Percentiles rank a stretch among this genome's conserved stretches.
Evolutionary conservation across 2,888 invertebrate genomes (phyloP).

Genomic region (Lycaena phlaeas): DNA sequence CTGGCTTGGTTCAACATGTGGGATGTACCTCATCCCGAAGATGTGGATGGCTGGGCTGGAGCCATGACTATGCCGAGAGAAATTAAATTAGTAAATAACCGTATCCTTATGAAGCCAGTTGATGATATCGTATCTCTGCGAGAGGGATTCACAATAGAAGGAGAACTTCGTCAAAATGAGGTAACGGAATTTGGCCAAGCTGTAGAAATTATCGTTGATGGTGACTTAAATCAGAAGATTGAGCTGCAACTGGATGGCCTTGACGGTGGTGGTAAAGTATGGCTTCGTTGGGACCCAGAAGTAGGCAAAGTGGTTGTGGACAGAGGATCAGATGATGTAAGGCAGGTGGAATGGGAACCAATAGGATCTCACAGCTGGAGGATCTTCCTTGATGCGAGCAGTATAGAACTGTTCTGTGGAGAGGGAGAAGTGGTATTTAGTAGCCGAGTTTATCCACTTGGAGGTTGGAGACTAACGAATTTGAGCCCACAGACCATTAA

Average conservation of each 20-base stretch:
- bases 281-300: slow-evolving; percentile 39
- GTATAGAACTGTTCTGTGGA: slow-evolving; percentile 58
- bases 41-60: slow-evolving; percentile 58
- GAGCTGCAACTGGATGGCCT: slow-evolving; percentile 39
- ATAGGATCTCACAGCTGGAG: slow-evolving; percentile 36
- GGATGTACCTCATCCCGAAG: slow-evolving; percentile 48
- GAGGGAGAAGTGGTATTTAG: slow-evolving; percentile 63
- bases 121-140: slow-evolving; percentile 37
- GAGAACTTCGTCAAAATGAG: slow-evolving; percentile 26
- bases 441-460: slow-evolving; percentile 46
- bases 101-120: slow-evolving; percentile 48
- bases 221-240: slow-evolving; percentile 33
- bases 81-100: slow-evolving; percentile 34
- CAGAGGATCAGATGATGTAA: slow-evolving; percentile 39
- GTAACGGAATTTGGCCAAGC: slow-evolving; percentile 36
- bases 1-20: slow-evolving; percentile 63
- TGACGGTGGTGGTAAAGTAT: slow-evolving; percentile 36
- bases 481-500: slow-evolving; percentile 35
- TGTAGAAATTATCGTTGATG: slow-evolving; percentile 40
- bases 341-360: slow-evolving; percentile 54
- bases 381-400: slow-evolving; percentile 54
- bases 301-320: slow-evolving; percentile 42
- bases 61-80: slow-evolving; percentile 54
- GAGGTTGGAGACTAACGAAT: slow-evolving; percentile 48
- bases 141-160: slow-evolving; percentile 27